Conservation (phyloP, 2,113 vertebrate species). For the Arizona elegans region DNA sequence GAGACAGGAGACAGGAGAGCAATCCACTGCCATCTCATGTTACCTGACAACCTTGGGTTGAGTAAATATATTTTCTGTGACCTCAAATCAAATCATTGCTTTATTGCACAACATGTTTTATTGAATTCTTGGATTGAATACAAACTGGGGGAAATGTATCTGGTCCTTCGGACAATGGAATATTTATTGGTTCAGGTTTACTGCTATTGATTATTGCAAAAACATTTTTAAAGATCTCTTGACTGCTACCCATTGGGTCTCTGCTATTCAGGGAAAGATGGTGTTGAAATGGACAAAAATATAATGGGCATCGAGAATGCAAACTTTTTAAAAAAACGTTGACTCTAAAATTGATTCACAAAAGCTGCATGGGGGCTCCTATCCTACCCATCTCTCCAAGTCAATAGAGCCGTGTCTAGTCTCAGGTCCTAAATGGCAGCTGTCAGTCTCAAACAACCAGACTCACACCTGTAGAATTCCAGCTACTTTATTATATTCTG, state of each 20-base stretch:
- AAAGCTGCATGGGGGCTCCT: background rate
- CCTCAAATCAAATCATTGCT: too few species aligned
- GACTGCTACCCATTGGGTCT: background rate
- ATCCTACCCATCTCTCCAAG: background rate
- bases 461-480: too few species aligned
- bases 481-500: too few species aligned
- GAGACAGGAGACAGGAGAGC: background rate
- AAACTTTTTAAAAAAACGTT: too few species aligned
- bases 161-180: background rate
- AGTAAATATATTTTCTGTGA: background rate
- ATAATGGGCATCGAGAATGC: background rate
- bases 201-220: background rate
- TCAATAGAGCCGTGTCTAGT: background rate
- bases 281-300: background rate
- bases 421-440: too few species aligned
- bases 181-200: background rate
- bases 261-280: background rate
- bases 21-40: background rate
- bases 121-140: background rate
- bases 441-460: too few species aligned
- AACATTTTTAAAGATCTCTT: background rate
- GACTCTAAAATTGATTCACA: background rate
- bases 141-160: background rate
- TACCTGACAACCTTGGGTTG: background rate
- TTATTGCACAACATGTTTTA: too few species aligned